Percentiles rank a stretch among this genome's conserved stretches.
These are phyloP conservation scores for Peromyscus aztecus DNA, from an alignment of 2,797 vertebrate species.

Conservation along the genomic window DNA sequence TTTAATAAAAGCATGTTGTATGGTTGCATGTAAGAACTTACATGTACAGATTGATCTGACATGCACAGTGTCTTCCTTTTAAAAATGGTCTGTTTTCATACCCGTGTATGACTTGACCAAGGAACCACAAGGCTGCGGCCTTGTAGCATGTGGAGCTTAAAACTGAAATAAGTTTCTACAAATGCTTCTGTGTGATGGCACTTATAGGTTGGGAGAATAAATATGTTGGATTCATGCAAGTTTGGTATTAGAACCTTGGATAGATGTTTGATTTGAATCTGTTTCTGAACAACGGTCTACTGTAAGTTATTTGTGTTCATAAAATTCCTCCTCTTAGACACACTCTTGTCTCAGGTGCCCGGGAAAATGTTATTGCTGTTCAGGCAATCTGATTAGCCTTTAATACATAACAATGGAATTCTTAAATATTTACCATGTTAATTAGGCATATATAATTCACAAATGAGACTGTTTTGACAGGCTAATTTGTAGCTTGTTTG, in stretches of 20 bases:
- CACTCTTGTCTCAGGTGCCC: not conserved
- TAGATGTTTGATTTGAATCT: not conserved
- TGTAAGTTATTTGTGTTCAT: slow-evolving; percentile 16
- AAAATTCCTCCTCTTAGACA: slow-evolving; percentile 12
- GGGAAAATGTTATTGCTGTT: not conserved
- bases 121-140: not conserved
- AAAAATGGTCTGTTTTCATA: not conserved
- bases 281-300: not conserved
- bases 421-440: not conserved
- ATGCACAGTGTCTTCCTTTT: not conserved
- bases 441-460: slow-evolving; percentile 1
- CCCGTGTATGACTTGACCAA: not conserved
- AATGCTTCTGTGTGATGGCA: not conserved
- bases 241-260: not conserved
- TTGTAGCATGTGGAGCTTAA: not conserved
- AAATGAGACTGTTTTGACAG: slow-evolving; percentile 27
- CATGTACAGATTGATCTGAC: not conserved
- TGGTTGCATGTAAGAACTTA: not conserved
- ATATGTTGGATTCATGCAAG: not conserved
- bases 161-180: not conserved
- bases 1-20: not conserved
- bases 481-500: slow-evolving; percentile 17
- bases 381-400: slow-evolving; percentile 5
- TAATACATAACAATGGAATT: not conserved
- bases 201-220: not conserved